Evolutionary conservation across 2,888 invertebrate species (phyloP), one percentile per base, ranked within the genome.

Genomic region (Fragum sueziense): DNA sequence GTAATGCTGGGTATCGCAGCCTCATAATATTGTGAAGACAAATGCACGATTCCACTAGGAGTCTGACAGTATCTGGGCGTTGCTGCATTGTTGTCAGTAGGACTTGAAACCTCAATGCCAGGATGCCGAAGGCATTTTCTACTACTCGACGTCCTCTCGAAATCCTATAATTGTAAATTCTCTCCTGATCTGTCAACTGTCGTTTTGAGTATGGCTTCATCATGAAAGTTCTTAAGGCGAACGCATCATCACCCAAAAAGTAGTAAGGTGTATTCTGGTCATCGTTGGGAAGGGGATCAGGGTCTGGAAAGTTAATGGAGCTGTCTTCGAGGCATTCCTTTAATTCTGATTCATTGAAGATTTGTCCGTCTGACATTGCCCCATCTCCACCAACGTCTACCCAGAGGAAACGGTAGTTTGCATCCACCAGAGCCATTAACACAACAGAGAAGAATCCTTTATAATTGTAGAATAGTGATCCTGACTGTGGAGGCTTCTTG

Each of bases 381-480:
- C 80, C 80, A 57, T 62, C 7, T n/a, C 62, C 76, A 27, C 76
- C 82, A 27, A 73, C 54, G 74, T 80, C 77, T 37, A 57, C 72
- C 84, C 82, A 86, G 20, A 86, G n/a, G 68, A 86, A 88, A 62
- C 78, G 83, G 80, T 85, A 87, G 68, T 85, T 81, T 11, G 82
- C 80, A 79, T 85, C 83, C 37, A 84, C 88, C 29, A 87, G 61
- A n/a, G 73, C 84, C 75, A 87, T 14, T 47, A 47, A n/a, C 33
- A 85, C 74, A 22, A 87, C 80, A 27, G 75, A 82, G 47, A 70
- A 80, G 52, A 82, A 86, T 14, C 76, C 70, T 61, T 88, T 84
- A 79, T 84, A 86, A 76, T 85, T 86, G 74, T 79, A 70, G 78
- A 83, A 87, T n/a, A 54, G 22, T 47, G 72, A 61, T 4, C 84